These are phyloP conservation scores for Ferrisia virgata DNA, from an alignment of 2,888 invertebrate species.

Conservation along the genomic window DNA sequence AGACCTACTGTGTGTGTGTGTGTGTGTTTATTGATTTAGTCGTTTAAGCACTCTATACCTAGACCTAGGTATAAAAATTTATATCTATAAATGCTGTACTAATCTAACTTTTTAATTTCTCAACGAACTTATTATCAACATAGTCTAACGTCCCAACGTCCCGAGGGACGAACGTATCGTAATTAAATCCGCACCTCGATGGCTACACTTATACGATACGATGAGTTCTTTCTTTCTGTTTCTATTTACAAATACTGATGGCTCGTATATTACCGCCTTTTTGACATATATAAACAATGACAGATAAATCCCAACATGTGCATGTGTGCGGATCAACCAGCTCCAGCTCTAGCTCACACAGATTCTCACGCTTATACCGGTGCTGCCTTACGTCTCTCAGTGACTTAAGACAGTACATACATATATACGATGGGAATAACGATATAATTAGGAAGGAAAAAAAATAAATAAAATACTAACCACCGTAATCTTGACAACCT, in stretches of 20 bases:
- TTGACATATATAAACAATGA: slow-evolving; percentile 32
- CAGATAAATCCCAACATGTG: not conserved
- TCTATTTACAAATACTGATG: not conserved
- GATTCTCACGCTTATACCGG: slow-evolving; percentile 3
- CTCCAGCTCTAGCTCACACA: not conserved
- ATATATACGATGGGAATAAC: slow-evolving; percentile 4
- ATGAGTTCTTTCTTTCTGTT: not conserved
- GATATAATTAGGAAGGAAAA: too few relatives aligned
- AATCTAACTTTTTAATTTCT: too few relatives aligned
- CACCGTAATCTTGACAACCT: not conserved
- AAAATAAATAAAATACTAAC: slow-evolving; percentile 10
- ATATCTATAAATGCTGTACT: too few relatives aligned
- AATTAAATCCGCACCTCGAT: not conserved
- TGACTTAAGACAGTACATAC: not conserved
- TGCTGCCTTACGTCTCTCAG: not conserved
- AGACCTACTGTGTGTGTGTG: too few relatives aligned
- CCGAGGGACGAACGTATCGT: too few relatives aligned
- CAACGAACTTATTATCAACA: too few relatives aligned
- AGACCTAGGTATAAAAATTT: too few relatives aligned
- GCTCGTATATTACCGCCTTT: not conserved
- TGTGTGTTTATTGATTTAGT: too few relatives aligned
- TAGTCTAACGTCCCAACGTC: too few relatives aligned
- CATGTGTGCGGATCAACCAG: slow-evolving; percentile 5
- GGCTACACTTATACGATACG: not conserved
- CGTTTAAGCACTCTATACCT: too few relatives aligned